Base-by-base conservation (phyloP, 2,888 invertebrate genomes). In the Neocrepidodera transversa region DNA sequence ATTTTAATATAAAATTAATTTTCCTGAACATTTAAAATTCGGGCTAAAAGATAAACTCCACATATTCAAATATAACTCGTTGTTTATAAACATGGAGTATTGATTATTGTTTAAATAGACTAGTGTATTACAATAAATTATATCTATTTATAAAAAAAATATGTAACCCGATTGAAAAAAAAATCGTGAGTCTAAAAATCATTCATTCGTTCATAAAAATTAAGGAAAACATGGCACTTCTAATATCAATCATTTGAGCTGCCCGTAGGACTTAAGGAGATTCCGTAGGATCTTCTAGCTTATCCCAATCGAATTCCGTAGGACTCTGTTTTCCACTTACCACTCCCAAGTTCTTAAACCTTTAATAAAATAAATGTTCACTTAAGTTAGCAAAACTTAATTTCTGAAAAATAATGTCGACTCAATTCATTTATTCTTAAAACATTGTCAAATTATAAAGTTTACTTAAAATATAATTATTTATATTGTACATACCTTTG, bases 251-350 rank as follows among this genome's bases (percentile, higher is more conserved):
- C 55, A 14, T 55, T 54, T 38, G 50, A 49, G 26, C 35, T 17
- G 16, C n/a, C n/a, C 7, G 4, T 14, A 14, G 10, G 52, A 23
- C 43, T 32, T 56, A 58, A 7, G 62, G 51, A 32, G 55, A 52
- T 26, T 64, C 63, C 13, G 70, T 70, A 8, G 66, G 64, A 74
- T 91, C 90, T 71, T 91, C 91, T 73, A 91, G 87, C 79, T 89
- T 90, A 79, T 92, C 91, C 94, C 93, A 93, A 79, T 93, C 92
- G 80, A 93, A 94, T 77, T 92, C 92, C 54, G 91, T 91, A 68
- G 87, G 89, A 63, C 89, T 90, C 73, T 84, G 87, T 70, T 88
- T 86, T 49, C 84, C 86, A 49, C 88, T 86, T 69, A 93, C 85
- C 75, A 92, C 92, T 52, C 94, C 93, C 65, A 93, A 84, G 80